Percentiles rank a stretch among this genome's conserved stretches.
These are phyloP conservation scores for Agriopis marginaria DNA, from an alignment of 2,888 invertebrate genomes.

Conservation along the genomic window DNA sequence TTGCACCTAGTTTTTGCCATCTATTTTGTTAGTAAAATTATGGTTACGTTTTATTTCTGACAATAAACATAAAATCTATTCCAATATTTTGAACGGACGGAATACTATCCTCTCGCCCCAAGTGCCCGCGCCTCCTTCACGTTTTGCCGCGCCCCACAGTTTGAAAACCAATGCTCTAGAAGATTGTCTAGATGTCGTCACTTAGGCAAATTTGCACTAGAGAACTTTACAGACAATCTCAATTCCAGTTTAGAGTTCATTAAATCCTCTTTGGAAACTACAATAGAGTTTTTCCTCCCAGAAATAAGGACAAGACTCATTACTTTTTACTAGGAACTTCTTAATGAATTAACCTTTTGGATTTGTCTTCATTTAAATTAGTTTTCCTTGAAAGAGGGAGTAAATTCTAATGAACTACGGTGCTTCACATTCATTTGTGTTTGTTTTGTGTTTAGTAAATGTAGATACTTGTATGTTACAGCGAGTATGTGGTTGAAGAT, in stretches of 20 bases:
- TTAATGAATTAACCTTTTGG: constrained; percentile 6
- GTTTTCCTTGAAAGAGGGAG: neutral
- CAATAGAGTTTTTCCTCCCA: neutral
- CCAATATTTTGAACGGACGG: no score
- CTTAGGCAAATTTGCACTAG: neutral
- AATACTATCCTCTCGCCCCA: no score
- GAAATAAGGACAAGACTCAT: neutral
- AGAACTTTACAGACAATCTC: neutral
- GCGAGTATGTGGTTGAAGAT: no score
- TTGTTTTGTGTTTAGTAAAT: no score
- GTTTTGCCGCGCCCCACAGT: no score
- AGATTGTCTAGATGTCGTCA: neutral
- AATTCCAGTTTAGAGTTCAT: constrained; percentile 1
- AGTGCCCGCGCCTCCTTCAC: no score
- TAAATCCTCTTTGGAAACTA: constrained; percentile 2
- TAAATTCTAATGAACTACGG: constrained; percentile 1
- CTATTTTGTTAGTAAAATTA: no score
- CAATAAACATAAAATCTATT: no score
- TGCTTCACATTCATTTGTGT: no score
- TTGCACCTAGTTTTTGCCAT: no score
- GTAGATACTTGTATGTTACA: no score
- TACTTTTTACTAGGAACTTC: neutral
- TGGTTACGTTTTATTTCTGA: no score
- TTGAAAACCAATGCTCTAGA: neutral
- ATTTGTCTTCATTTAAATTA: constrained; percentile 10